A percentile compares a stretch with the other conserved stretches of the same genome.
phyloP scores from a whole-genome alignment of 2,888 invertebrate species.

The Lycocerus yunnanus region DNA sequence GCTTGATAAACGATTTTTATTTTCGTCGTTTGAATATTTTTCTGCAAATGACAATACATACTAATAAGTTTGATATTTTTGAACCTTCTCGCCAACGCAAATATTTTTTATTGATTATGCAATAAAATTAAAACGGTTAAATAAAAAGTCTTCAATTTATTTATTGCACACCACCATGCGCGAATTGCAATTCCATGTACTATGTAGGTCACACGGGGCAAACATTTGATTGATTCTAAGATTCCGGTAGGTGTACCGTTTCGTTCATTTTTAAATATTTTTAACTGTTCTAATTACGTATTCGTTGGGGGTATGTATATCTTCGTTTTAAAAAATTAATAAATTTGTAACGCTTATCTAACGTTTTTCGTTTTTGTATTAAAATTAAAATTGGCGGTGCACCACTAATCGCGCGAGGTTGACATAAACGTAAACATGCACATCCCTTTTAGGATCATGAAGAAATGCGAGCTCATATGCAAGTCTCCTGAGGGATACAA shows the following conservation, averaged over 20 bases:
- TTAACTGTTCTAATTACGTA: neutral
- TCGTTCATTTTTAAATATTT: neutral
- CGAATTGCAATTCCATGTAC: neutral
- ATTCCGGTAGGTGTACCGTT: neutral
- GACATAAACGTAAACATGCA: slow-evolving; percentile 6
- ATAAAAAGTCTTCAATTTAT: too few relatives aligned
- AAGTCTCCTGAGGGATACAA: slow-evolving; percentile 11
- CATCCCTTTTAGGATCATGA: slow-evolving; percentile 6
- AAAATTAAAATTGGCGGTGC: slow-evolving; percentile 13
- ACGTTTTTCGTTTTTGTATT: neutral
- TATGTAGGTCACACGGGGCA: neutral
- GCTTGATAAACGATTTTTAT: slow-evolving; percentile 11
- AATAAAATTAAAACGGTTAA: neutral
- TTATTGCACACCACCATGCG: neutral
- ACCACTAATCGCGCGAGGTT: slow-evolving; percentile 12
- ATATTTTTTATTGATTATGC: neutral
- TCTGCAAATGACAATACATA: slow-evolving; percentile 12
- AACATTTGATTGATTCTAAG: neutral
- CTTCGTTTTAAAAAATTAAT: neutral
- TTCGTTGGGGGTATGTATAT: neutral
- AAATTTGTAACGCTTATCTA: neutral
- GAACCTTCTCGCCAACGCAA: neutral
- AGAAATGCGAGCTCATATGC: slow-evolving; percentile 23
- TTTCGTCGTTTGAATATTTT: slow-evolving; percentile 11
- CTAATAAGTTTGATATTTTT: neutral